Evolutionary conservation across 2,888 invertebrate genomes (phyloP).

Genomic region (Ligdia adustata): DNA sequence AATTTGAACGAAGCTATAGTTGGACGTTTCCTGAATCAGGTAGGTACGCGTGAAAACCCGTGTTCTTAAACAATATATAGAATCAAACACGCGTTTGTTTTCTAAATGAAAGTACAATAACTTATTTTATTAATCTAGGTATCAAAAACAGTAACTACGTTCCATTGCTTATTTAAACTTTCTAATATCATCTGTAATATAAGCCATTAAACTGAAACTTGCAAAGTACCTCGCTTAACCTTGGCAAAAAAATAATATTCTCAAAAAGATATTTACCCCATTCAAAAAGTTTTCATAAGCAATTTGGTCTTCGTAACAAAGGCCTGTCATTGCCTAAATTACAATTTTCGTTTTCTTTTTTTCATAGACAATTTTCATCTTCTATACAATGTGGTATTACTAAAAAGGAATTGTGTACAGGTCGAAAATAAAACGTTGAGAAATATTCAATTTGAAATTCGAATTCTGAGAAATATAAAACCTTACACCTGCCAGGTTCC

Average conservation of each 20-base stretch:
- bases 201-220: no score
- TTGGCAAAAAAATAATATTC: not conserved
- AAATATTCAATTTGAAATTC: conserved; percentile 26
- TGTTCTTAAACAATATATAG: no score
- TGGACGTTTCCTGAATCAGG: no score
- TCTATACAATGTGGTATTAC: conserved; percentile 13
- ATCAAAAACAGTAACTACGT: no score
- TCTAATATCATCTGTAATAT: no score
- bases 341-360: conserved; percentile 1
- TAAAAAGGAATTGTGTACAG: conserved; percentile 14
- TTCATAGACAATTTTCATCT: not conserved
- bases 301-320: conserved; percentile 12
- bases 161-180: no score
- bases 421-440: conserved; percentile 21
- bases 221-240: no score
- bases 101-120: no score
- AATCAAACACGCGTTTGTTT: no score
- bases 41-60: no score
- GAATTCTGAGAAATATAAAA: conserved; percentile 21
- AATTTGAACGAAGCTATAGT: no score
- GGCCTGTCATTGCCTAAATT: conserved; percentile 11
- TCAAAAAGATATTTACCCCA: not conserved
- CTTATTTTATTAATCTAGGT: no score
- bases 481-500: conserved; percentile 29
- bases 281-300: conserved; percentile 8